Base-by-base conservation (phyloP, 1,140 invertebrate species). In the Hestina assimilis region DNA sequence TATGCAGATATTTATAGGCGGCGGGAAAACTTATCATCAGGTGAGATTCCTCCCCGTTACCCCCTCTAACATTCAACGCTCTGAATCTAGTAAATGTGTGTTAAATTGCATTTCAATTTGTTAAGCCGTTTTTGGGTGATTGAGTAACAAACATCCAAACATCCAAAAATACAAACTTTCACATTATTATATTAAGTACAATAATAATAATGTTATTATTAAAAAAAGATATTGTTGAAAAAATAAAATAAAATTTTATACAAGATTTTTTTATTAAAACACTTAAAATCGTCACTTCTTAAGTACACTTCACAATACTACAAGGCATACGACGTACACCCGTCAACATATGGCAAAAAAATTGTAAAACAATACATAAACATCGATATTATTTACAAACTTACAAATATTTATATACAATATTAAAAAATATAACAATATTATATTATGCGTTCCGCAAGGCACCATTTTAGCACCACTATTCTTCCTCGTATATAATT, bases 201-300 rank as follows among this genome's bases (percentile, higher is more conserved):
- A n/a, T n/a, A n/a, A n/a, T n/a, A n/a, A n/a, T n/a, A n/a, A n/a
- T n/a, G n/a, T n/a, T n/a, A n/a, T n/a, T n/a, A n/a, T n/a, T n/a
- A n/a, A n/a, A n/a, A n/a, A n/a, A n/a, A n/a, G 24, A 26, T 5
- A 4, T 26, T 26, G 6, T 21, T 9, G 21, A 19, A 31, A 28
- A 38, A 33, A 54, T 50, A 57, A 64, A 48, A 42, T 33, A 23
- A 8, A 19, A 38, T 42, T 29, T 38, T 14, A 54, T 58, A 55
- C 29, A 47, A 26, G 15, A 42, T 24, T 63, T 33, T 67, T 76
- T 76, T 79, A 79, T 77, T 79, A 59, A 71, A 76, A 79, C 71
- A 75, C 72, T 69, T 79, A 78, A 76, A 75, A 79, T 79, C 77
- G 71, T 70, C 35, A 63, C 15, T 26, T 40, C 73, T 82, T 83